Evolutionary conservation across 2,888 invertebrate species (phyloP).

Genomic region (Malacosoma neustria): DNA sequence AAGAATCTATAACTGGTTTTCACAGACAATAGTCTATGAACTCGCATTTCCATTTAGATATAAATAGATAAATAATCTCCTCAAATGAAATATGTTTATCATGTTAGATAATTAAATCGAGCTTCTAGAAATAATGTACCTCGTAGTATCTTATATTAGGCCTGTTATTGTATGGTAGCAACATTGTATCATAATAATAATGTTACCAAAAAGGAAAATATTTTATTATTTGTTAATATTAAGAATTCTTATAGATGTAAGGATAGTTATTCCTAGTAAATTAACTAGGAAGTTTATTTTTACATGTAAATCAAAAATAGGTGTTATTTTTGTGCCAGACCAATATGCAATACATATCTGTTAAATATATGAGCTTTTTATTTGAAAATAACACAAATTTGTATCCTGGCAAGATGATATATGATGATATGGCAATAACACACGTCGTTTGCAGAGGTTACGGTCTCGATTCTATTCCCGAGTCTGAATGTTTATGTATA

Average conservation of each 20-base stretch:
- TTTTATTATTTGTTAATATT: slow-evolving; percentile 56
- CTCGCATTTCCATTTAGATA: too few relatives aligned
- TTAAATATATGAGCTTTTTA: slow-evolving; percentile 18
- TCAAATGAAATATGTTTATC: too few relatives aligned
- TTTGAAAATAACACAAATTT: slow-evolving; percentile 7
- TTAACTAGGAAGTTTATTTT: slow-evolving; percentile 66
- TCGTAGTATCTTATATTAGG: not conserved
- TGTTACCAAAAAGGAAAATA: slow-evolving; percentile 65
- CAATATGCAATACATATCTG: slow-evolving; percentile 71
- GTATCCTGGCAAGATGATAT: not conserved
- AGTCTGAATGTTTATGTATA: too few relatives aligned
- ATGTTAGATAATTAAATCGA: slow-evolving; percentile 27
- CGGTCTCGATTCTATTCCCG: too few relatives aligned
- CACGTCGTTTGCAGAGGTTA: too few relatives aligned
- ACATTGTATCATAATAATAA: slow-evolving; percentile 50
- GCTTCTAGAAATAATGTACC: slow-evolving; percentile 26
- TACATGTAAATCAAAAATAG: slow-evolving; percentile 58
- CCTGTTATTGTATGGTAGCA: slow-evolving; percentile 27
- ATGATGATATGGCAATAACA: too few relatives aligned
- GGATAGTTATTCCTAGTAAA: slow-evolving; percentile 61
- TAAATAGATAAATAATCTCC: too few relatives aligned
- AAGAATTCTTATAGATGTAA: slow-evolving; percentile 56
- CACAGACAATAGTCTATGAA: too few relatives aligned
- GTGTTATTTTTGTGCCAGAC: slow-evolving; percentile 71
- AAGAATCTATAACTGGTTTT: too few relatives aligned